These are phyloP conservation scores for Sceloporus tristichus DNA, from an alignment of 2,113 vertebrate species.

Conservation along the genomic window DNA sequence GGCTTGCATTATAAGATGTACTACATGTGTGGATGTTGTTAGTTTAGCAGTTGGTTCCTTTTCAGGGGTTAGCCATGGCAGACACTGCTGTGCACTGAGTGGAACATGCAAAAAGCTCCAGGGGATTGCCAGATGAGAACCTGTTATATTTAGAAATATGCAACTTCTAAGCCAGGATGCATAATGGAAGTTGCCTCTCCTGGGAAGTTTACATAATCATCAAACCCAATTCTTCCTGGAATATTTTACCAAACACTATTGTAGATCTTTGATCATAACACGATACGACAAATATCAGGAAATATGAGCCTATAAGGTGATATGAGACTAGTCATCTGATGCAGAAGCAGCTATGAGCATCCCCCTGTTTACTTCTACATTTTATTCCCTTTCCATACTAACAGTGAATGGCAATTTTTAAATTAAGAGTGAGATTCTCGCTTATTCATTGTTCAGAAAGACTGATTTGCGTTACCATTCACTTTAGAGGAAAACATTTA, in stretches of 20 bases:
- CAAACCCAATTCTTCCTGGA: constrained; percentile 66
- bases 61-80: constrained; percentile 45
- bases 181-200: constrained; percentile 55
- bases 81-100: constrained; percentile 32
- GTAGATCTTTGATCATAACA: constrained; percentile 72
- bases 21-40: constrained; percentile 49
- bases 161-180: constrained; percentile 33
- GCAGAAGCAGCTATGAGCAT: constrained; percentile 70
- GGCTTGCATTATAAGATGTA: constrained; percentile 27
- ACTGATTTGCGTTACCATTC: constrained; percentile 33
- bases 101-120: constrained; percentile 57
- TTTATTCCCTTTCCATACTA: constrained; percentile 42
- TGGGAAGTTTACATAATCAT: constrained; percentile 74
- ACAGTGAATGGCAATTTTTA: constrained; percentile 57
- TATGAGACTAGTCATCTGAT: constrained; percentile 69
- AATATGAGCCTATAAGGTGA: constrained; percentile 71
- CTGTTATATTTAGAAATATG: constrained; percentile 49
- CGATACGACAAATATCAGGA: constrained; percentile 76
- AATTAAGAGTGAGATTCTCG: constrained; percentile 57
- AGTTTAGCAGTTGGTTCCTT: constrained; percentile 42
- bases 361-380: constrained; percentile 55
- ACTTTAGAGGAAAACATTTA: constrained; percentile 34
- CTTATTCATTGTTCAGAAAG: constrained; percentile 35
- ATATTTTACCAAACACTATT: constrained; percentile 61
- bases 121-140: constrained; percentile 48